These are phyloP conservation scores for Melanotus villosus DNA, from an alignment of 2,888 invertebrate species.

Conservation along the genomic window DNA sequence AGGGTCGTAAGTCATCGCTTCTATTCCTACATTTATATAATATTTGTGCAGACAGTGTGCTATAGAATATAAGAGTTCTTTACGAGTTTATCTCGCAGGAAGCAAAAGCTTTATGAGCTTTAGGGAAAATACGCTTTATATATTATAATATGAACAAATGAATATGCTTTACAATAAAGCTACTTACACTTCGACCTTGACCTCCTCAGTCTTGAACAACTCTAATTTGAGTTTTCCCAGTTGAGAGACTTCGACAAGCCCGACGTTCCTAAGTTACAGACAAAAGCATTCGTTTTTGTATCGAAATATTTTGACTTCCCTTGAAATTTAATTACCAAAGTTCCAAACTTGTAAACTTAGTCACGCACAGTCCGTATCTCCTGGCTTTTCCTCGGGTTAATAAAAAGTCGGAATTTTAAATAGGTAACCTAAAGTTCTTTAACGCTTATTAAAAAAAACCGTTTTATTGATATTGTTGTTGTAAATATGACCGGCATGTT, in stretches of 20 bases:
- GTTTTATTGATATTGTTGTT: too few relatives aligned
- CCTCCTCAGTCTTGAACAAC: not conserved
- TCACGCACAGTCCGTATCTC: not conserved
- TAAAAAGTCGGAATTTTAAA: too few relatives aligned
- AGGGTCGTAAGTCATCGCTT: conserved; percentile 48
- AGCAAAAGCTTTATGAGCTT: conserved; percentile 41
- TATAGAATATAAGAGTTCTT: conserved; percentile 45
- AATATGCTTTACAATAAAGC: conserved; percentile 11
- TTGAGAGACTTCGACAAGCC: not conserved
- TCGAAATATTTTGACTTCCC: conserved; percentile 1
- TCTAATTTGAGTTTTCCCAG: conserved; percentile 12
- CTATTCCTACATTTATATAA: conserved; percentile 48
- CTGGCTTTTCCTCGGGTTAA: too few relatives aligned
- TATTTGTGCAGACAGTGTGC: conserved; percentile 47
- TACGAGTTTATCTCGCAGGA: conserved; percentile 42
- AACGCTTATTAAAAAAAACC: too few relatives aligned
- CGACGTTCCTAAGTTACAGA: not conserved
- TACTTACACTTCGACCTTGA: conserved; percentile 4
- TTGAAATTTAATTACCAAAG: conserved; percentile 17
- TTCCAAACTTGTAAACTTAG: not conserved
- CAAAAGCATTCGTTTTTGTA: conserved; percentile 24
- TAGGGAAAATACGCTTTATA: conserved; percentile 30
- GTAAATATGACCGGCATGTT: too few relatives aligned
- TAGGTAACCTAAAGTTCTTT: too few relatives aligned
- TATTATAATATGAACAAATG: conserved; percentile 13